phyloP scores from a whole-genome alignment of 2,797 vertebrate species.

The Gastrophryne carolinensis region DNA sequence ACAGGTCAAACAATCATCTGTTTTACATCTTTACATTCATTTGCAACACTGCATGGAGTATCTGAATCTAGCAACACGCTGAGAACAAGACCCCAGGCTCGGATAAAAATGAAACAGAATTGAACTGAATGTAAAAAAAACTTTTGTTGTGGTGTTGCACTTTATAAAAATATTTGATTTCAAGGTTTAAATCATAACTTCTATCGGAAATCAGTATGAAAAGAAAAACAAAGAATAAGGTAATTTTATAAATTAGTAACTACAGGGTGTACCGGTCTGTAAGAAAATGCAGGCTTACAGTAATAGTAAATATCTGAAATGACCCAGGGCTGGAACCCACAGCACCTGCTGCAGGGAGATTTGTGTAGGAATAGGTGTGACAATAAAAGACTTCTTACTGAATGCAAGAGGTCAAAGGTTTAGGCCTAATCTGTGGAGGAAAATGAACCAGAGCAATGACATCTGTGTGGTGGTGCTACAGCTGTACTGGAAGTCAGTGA shows the following conservation, averaged over 20 bases:
- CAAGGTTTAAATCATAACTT: neutral
- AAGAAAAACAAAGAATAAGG: neutral
- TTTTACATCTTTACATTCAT: conserved; percentile 57
- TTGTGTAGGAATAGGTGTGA: conserved; percentile 1
- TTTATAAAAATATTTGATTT: conserved; percentile 16
- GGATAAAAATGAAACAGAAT: conserved; percentile 35
- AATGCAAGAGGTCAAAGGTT: conserved; percentile 3
- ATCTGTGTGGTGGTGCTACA: too few species aligned
- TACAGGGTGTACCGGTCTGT: neutral
- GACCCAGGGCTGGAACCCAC: neutral
- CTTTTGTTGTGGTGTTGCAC: neutral
- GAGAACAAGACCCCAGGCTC: conserved; percentile 33
- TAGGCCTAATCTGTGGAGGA: neutral
- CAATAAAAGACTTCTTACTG: conserved; percentile 11
- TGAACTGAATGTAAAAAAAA: conserved; percentile 18
- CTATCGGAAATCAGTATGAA: neutral
- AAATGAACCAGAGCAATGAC: neutral
- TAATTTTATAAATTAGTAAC: conserved; percentile 20
- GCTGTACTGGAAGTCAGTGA: neutral
- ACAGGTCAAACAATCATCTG: conserved; percentile 53
- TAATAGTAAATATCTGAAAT: conserved; percentile 16
- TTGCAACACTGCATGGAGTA: conserved; percentile 49
- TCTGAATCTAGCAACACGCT: conserved; percentile 45
- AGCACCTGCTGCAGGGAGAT: conserved; percentile 14
- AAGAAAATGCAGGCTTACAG: neutral